phyloP scores from a whole-genome alignment of 2,888 invertebrate genomes.

The Amphipoea oculea region DNA sequence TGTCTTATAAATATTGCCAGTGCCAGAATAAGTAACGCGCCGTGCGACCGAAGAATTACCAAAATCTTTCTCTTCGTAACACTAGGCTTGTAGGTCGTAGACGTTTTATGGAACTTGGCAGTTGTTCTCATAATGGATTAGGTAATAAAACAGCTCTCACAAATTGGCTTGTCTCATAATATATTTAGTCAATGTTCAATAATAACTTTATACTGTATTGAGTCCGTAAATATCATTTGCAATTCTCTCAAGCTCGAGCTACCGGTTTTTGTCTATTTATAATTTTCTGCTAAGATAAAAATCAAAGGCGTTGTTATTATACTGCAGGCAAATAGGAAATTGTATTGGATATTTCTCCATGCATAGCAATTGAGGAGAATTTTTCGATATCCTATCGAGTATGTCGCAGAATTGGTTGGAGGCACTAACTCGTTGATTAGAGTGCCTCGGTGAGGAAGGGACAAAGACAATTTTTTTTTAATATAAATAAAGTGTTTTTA shows the following conservation, averaged over 20 bases:
- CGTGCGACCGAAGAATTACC: not conserved
- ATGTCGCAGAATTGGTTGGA: conserved; percentile 6
- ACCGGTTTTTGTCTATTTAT: not conserved
- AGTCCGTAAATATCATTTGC: not conserved
- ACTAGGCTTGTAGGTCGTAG: not conserved
- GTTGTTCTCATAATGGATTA: conserved; percentile 48
- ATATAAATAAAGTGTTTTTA: not conserved
- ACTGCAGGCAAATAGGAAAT: conserved; percentile 17
- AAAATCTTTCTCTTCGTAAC: conserved; percentile 3
- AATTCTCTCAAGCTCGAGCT: not conserved
- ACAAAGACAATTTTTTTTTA: not conserved
- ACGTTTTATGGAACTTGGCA: conserved; percentile 30
- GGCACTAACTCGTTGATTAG: conserved; percentile 16
- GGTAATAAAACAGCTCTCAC: conserved; percentile 27
- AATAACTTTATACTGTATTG: conserved; percentile 1
- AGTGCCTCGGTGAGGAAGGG: not conserved
- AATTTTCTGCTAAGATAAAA: conserved; percentile 9
- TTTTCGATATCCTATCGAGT: conserved; percentile 23
- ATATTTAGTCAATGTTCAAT: conserved; percentile 20
- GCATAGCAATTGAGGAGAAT: conserved; percentile 12
- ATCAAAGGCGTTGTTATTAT: not conserved
- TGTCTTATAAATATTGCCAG: conserved; percentile 2
- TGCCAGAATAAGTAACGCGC: not conserved
- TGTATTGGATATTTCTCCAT: conserved; percentile 19
- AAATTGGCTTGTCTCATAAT: conserved; percentile 20